Conservation (phyloP, 2,113 vertebrate genomes). For the Eptesicus fuscus region DNA sequence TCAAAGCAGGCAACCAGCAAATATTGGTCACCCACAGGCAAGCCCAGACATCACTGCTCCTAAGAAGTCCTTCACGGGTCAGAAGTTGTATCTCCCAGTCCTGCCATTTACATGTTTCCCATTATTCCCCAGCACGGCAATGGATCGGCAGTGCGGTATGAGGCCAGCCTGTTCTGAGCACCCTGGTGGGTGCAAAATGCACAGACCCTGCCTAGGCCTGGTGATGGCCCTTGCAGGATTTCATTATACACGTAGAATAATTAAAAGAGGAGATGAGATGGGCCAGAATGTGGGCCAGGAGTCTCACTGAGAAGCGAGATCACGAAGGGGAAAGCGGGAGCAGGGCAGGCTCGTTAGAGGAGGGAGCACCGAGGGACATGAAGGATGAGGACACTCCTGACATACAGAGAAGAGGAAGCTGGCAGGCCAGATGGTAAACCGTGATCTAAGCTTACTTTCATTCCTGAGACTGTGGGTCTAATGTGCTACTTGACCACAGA, state of each 20-base stretch:
- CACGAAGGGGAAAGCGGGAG: neutral
- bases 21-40: neutral
- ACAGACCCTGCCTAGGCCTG: neutral
- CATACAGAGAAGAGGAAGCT: neutral
- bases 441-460: neutral
- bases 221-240: neutral
- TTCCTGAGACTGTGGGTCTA: neutral
- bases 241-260: neutral
- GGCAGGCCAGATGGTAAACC: neutral
- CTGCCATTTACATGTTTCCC: neutral
- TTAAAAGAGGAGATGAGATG: neutral
- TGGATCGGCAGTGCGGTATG: neutral
- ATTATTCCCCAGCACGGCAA: neutral
- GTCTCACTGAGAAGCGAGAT: neutral
- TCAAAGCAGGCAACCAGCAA: neutral
- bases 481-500: constrained; percentile 16
- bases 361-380: neutral
- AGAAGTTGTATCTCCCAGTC: neutral
- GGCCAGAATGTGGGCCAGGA: neutral
- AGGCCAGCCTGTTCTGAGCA: neutral
- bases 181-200: neutral
- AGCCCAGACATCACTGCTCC: neutral
- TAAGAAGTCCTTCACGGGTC: neutral
- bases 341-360: neutral
- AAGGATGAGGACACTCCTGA: neutral